These are phyloP conservation scores for Ryuthela nishihirai DNA, from an alignment of 2,888 invertebrate genomes.

Conservation along the genomic window DNA sequence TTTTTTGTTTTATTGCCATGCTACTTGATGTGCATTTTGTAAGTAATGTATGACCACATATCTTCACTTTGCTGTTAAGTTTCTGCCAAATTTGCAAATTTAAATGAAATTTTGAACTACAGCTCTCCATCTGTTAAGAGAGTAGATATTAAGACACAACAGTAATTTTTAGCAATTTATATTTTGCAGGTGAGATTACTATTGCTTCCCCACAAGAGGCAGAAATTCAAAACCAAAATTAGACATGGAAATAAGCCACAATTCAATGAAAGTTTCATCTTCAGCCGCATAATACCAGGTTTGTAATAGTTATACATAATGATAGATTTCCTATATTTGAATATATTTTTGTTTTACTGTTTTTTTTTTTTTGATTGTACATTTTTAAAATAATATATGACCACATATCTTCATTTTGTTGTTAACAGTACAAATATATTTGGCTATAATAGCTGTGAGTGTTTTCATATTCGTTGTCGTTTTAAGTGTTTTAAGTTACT, in stretches of 20 bases:
- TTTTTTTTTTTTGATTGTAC: background rate
- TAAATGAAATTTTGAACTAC: background rate
- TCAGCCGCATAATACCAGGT: constrained; percentile 86
- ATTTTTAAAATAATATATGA: no score
- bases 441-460: no score
- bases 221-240: constrained; percentile 90
- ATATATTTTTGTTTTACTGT: background rate
- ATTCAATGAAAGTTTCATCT: constrained; percentile 87
- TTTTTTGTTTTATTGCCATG: background rate
- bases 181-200: constrained; percentile 72
- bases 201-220: constrained; percentile 84
- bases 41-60: no score
- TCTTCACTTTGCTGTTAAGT: no score
- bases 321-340: background rate
- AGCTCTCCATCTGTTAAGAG: background rate
- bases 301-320: constrained; percentile 34
- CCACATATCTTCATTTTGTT: no score
- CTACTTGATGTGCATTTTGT: background rate
- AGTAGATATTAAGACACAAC: no score
- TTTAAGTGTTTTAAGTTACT: no score
- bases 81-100: no score
- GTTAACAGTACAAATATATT: no score
- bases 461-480: no score
- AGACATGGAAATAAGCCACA: constrained; percentile 85
- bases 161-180: no score